Base-by-base conservation (phyloP, 2,888 invertebrate genomes). In the Polietes domitor region DNA sequence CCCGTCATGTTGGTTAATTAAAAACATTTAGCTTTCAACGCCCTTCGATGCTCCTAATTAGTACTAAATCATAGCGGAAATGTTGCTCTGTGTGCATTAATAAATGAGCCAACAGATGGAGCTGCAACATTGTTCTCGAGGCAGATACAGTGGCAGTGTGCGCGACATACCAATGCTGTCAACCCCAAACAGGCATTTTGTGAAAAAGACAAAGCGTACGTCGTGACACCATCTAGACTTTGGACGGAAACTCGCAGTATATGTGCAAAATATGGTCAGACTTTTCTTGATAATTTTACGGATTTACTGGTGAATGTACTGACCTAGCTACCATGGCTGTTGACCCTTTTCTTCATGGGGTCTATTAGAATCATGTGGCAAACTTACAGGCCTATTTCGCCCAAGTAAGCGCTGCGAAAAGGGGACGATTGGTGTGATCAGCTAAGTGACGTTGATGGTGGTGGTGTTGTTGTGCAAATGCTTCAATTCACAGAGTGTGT, bases 61-160 rank as follows among this genome's bases (percentile, higher is more conserved):
- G 58, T 15, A 58, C 26, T 58, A 58, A 58, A 58, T 58, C 58
- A 24, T 58, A 26, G 58, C 21, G 68, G 43, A 68, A 68, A 28
- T 37, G n/a, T n/a, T 63, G 43, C 9, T 21, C 24, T n/a, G 24
- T 68, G n/a, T 28, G 61, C n/a, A 41, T 65, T 65, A 37, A n/a
- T 68, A 41, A 68, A 68, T 68, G 68, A 68, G 43, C 68, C 68
- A 68, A 68, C 68, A 68, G 68, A 68, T 68, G 68, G 41, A n/a
- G 41, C 68, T 68, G 68, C 68, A 68, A 68, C 68, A 24, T 19
- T 43, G 68, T 68, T 26, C 12, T 15, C 1, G 3, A n/a, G n/a
- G n/a, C n/a, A 68, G 10, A 41, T 15, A 32, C n/a, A 19, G 17
- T 21, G 21, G 21, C 37, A 68, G 43, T 15, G 43, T 15, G 41